Evolutionary conservation across 92 coral and sea anemone genomes (phyloP).

Genomic region (Desmophyllum pertusum): DNA sequence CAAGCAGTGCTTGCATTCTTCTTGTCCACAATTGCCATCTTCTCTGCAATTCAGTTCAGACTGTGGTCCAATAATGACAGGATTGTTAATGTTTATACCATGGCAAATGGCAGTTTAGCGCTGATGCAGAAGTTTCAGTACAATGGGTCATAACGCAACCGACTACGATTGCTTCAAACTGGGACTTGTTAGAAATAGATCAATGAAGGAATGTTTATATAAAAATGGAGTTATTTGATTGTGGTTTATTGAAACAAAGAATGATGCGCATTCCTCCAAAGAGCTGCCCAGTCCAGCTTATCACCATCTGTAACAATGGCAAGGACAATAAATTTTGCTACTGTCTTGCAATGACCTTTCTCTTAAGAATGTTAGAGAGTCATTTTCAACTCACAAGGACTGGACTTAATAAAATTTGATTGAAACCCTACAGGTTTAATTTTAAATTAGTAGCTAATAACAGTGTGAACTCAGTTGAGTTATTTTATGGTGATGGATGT

Average conservation of each 20-base stretch:
- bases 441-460: no score
- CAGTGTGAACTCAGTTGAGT: no score
- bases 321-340: no score
- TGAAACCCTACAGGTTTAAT: no score
- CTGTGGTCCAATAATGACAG: constrained; percentile 66
- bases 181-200: background rate
- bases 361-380: no score
- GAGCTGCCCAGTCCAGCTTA: background rate
- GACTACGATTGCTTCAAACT: no score
- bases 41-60: constrained; percentile 86
- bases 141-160: no score
- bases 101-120: constrained; percentile 56
- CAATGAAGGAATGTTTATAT: background rate
- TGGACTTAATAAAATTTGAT: no score
- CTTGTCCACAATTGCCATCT: constrained; percentile 78
- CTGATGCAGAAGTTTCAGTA: constrained; percentile 34
- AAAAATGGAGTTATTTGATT: background rate
- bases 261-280: background rate
- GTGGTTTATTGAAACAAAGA: background rate
- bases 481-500: no score
- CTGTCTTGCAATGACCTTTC: no score
- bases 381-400: no score
- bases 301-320: background rate
- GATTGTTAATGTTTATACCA: constrained; percentile 35
- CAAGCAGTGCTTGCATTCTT: constrained; percentile 91